phyloP scores from a whole-genome alignment of 2,888 invertebrate species.

The Myopa testacea region DNA sequence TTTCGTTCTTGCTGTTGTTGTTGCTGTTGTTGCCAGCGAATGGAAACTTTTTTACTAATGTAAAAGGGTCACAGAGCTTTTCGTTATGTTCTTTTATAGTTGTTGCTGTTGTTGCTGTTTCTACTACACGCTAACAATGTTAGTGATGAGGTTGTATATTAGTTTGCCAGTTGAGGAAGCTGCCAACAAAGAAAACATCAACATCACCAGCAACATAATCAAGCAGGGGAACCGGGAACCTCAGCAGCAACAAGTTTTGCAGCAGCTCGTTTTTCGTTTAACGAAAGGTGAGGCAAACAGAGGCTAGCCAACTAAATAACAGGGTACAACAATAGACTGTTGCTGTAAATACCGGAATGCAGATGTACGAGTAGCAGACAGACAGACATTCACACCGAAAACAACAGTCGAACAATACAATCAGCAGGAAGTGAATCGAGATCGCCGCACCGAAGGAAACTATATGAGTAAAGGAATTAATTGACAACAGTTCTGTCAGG shows the following conservation, averaged over 20 bases:
- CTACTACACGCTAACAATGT: neutral
- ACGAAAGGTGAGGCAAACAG: neutral
- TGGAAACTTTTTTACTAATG: neutral
- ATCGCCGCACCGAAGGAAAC: neutral
- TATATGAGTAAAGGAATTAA: neutral
- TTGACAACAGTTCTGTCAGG: too few species aligned
- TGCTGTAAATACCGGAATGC: neutral
- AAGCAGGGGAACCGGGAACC: neutral
- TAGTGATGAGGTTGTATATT: neutral
- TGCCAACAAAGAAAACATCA: neutral
- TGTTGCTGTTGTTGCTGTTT: conserved; percentile 4
- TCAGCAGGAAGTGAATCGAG: neutral
- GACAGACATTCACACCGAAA: neutral
- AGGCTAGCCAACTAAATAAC: neutral
- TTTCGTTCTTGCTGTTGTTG: neutral
- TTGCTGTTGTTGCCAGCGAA: conserved; percentile 1
- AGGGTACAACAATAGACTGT: neutral
- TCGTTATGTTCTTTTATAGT: neutral
- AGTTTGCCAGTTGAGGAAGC: neutral
- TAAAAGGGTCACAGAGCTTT: neutral
- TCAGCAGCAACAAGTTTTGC: too few species aligned
- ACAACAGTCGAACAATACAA: neutral
- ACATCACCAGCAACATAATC: neutral
- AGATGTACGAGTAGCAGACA: neutral
- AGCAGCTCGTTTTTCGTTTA: neutral